Evolutionary conservation across 2,113 vertebrate species (phyloP).

Genomic region (Propithecus coquereli): DNA sequence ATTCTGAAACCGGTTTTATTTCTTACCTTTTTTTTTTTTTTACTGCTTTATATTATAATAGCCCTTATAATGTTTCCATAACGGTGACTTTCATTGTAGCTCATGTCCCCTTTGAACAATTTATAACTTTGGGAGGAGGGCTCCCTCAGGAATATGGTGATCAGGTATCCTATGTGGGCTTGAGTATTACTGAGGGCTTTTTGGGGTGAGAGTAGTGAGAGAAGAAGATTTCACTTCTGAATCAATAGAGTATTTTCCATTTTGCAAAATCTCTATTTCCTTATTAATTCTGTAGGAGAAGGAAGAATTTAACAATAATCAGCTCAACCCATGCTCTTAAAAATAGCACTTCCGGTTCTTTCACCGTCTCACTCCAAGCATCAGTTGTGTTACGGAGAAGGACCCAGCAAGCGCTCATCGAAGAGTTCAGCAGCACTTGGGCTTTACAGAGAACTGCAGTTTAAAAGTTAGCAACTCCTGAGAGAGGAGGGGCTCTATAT

Average conservation of each 20-base stretch:
- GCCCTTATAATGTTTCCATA: background rate
- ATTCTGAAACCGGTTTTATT: background rate
- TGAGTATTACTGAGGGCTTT: background rate
- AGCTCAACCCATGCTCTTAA: background rate
- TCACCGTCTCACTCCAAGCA: background rate
- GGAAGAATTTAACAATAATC: background rate
- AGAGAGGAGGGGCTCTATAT: fast-evolving
- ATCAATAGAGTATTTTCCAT: background rate
- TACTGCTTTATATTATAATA: background rate
- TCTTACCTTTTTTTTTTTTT: too few relatives aligned
- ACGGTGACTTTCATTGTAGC: background rate
- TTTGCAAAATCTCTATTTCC: background rate
- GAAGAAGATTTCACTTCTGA: background rate
- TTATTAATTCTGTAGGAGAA: background rate
- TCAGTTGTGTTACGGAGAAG: background rate
- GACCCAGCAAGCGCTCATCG: background rate
- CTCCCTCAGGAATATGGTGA: background rate
- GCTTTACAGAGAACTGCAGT: background rate
- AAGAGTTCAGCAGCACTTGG: fast-evolving
- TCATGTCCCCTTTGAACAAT: background rate
- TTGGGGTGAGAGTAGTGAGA: background rate
- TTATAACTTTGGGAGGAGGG: background rate
- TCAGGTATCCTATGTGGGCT: background rate
- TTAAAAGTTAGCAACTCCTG: background rate
- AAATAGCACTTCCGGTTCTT: background rate